phyloP scores from a whole-genome alignment of 2,113 vertebrate species.

The Ctenomys sociabilis region DNA sequence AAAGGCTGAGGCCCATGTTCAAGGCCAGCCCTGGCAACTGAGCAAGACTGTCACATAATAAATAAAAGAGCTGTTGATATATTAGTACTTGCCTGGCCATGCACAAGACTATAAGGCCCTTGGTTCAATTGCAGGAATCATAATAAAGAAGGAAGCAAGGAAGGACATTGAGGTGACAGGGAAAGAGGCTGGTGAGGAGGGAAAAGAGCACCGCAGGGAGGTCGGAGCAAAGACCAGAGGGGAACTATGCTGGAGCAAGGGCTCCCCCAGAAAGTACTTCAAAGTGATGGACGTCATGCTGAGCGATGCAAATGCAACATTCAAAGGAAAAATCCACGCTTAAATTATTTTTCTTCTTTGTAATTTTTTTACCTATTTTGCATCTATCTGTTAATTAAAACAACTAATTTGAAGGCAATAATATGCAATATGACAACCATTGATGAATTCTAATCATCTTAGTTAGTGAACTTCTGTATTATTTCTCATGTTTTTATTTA shows the following conservation, averaged over 20 bases:
- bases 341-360: too few species aligned
- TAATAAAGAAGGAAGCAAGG: too few species aligned
- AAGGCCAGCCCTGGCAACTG: not conserved
- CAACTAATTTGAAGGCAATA: too few species aligned
- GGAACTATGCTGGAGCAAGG: not conserved
- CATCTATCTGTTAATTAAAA: too few species aligned
- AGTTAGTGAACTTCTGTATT: too few species aligned
- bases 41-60: not conserved
- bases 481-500: too few species aligned
- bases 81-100: too few species aligned
- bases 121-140: not conserved
- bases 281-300: not conserved
- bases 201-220: not conserved
- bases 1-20: not conserved
- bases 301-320: not conserved
- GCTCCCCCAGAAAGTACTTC: not conserved
- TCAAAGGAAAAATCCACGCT: too few species aligned
- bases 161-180: accelerated
- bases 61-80: not conserved
- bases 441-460: too few species aligned
- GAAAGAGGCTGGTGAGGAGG: not conserved
- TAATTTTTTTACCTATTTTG: too few species aligned
- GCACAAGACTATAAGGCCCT: not conserved
- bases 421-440: too few species aligned
- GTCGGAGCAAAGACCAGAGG: not conserved